Evolutionary conservation across 2,113 vertebrate species (phyloP).

Genomic region (Odobenus rosmarus): DNA sequence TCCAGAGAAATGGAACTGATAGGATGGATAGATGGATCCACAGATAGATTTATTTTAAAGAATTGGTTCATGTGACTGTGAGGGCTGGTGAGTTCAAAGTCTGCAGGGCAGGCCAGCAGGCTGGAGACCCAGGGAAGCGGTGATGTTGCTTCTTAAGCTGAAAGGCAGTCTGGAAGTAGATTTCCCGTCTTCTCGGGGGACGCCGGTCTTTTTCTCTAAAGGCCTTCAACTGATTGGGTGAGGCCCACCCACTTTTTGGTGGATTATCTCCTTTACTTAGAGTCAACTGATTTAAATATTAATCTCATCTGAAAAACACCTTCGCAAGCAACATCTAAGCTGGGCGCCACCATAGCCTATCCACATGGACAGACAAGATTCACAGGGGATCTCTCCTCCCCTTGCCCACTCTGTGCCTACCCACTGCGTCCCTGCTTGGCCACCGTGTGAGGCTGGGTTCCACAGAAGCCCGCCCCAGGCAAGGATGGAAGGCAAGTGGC

Average conservation of each 20-base stretch:
- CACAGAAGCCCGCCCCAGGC: not conserved
- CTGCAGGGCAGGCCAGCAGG: not conserved
- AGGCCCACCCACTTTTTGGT: not conserved
- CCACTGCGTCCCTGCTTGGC: not conserved
- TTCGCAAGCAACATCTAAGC: not conserved
- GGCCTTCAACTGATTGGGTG: not conserved
- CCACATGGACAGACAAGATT: not conserved
- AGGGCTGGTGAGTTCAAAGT: not conserved
- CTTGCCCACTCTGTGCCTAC: not conserved
- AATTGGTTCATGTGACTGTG: not conserved
- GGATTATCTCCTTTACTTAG: not conserved
- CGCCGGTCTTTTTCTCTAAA: not conserved
- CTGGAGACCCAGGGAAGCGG: not conserved
- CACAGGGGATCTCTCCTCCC: not conserved
- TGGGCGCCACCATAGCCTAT: rapidly evolving
- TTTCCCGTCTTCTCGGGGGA: not conserved
- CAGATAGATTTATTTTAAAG: not conserved
- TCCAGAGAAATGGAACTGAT: not conserved
- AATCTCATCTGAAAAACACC: not conserved
- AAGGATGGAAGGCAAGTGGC: no score
- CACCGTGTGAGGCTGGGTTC: not conserved
- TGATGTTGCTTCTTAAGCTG: not conserved
- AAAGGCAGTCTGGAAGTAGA: not conserved
- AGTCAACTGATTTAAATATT: not conserved
- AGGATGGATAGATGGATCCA: not conserved